Conservation (phyloP, 2,888 invertebrate genomes). For the Nyleta sp. region DNA sequence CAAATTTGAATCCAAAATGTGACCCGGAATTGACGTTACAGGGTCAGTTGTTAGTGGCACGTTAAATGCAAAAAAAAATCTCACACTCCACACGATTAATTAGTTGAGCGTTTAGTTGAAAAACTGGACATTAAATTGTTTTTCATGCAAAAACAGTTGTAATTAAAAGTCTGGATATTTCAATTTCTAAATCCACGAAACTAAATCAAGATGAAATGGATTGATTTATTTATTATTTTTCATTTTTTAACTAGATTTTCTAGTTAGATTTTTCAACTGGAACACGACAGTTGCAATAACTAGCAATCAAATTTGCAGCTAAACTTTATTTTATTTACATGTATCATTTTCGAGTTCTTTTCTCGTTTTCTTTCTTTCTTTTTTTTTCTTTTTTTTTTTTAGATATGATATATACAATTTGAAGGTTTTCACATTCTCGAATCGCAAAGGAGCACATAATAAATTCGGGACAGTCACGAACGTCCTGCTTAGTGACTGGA, state of each 20-base stretch:
- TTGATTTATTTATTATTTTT: no score
- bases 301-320: no score
- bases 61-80: conserved; percentile 7
- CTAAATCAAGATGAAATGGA: neutral
- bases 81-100: conserved; percentile 34
- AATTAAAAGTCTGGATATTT: no score
- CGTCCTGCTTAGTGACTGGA: conserved; percentile 22
- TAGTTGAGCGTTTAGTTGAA: no score
- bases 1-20: conserved; percentile 25
- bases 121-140: conserved; percentile 24
- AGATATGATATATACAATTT: conserved; percentile 49
- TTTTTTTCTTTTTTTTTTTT: neutral
- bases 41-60: conserved; percentile 12
- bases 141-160: neutral
- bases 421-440: neutral
- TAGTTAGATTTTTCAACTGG: no score
- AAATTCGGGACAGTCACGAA: conserved; percentile 13
- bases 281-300: no score
- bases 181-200: no score
- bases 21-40: conserved; percentile 27
- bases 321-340: conserved; percentile 58
- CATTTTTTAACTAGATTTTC: no score
- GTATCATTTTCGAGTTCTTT: neutral
- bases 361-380: neutral
- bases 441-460: conserved; percentile 31